Conservation (phyloP, 2,888 invertebrate genomes). For the Ceramica pisi region DNA sequence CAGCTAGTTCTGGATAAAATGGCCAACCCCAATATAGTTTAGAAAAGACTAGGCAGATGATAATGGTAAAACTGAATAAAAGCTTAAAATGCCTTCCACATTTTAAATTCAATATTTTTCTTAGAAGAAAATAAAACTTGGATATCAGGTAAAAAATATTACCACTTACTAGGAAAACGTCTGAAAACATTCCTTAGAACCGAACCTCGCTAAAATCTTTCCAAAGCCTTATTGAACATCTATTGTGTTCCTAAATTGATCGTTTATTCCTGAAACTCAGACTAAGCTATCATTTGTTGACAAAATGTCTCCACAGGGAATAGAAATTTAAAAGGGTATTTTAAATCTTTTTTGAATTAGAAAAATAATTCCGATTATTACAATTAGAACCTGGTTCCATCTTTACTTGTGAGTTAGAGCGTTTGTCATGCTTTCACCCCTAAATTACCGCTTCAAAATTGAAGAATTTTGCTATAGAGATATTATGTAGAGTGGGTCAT, state of each 20-base stretch:
- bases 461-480: no score
- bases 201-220: background rate
- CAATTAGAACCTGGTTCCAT: no score
- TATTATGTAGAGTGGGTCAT: no score
- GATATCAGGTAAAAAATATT: background rate
- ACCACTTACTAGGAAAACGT: background rate
- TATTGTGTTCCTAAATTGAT: conserved; percentile 47
- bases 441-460: no score
- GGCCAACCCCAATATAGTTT: no score
- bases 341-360: no score
- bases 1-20: no score
- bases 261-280: conserved; percentile 26
- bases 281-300: conserved; percentile 20
- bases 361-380: background rate
- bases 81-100: no score
- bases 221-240: conserved; percentile 36
- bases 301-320: conserved; percentile 14
- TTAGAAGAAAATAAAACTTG: background rate
- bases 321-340: conserved; percentile 10
- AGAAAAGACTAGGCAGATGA: no score
- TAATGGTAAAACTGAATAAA: no score
- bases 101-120: background rate
- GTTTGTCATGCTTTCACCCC: no score
- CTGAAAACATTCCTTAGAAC: background rate
- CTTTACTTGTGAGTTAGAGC: no score